Base-by-base conservation (phyloP, 2,797 vertebrate genomes). In the Xiphophorus birchmanni region DNA sequence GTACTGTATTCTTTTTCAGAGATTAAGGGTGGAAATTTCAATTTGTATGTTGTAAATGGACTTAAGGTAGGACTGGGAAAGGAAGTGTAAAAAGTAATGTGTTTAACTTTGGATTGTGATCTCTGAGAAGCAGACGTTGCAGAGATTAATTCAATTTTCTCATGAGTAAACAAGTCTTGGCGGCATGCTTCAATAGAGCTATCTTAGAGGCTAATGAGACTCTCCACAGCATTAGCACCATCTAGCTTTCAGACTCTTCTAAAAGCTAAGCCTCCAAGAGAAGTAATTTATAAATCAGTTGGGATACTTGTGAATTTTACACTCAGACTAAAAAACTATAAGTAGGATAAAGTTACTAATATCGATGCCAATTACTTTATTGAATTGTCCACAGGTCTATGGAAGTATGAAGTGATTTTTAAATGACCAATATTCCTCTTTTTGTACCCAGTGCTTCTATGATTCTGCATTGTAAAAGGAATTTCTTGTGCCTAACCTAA, bases 21-120 rank as follows among this genome's bases (percentile, higher is more conserved):
- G 83, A 92, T 92, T 87, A 89, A 83, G 73, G 0, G 74, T 4
- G 50, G 83, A 45, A 83, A 32, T 88, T 90, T 84, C 17, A 87
- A 78, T 87, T 74, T 40, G 75, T 74, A 63, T 56, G 58, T 69
- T 75, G 72, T 81, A 77, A 88, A 83, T 77, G 83, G 74, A 83
- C 42, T 72, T 73, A 52, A 80, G 69, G 72, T 23, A 79, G 73
- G 77, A 32, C 80, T 88, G 45, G 52, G 63, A 84, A 91, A 84
- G 48, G 65, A 81, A 67, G 84, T 80, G 42, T 13, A 29, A 47
- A 79, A 83, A 80, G n/a, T 21, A 45, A 77, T 45, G 32, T 58
- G 29, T 76, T 76, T 29, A 52, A 54, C 72, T 75, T 29, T 78
- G 44, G 18, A 45, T 78, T 32, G 21, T 76, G 60, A 80, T 71